Evolutionary conservation across 1,140 invertebrate genomes (phyloP), one percentile per base, ranked within the genome.

Genomic region (Trialeurodes vaporariorum): DNA sequence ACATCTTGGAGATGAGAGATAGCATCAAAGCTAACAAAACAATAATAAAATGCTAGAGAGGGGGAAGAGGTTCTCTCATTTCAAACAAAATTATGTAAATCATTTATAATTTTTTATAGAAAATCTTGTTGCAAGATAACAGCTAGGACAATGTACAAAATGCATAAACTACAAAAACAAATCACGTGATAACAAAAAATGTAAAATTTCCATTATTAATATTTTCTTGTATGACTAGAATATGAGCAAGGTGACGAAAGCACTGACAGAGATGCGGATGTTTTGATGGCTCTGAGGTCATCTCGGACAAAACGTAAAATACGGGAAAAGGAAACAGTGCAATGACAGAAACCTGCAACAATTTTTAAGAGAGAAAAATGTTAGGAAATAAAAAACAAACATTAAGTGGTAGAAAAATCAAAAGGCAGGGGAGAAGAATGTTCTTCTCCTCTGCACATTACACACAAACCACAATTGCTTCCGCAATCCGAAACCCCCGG

Each of bases 301-400:
- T 73, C 80, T 82, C 34, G 87, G 84, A 75, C 91, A 93, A 77
- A 88, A 88, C 71, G 85, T 84, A 76, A 89, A 88, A 76, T 89
- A 83, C 27, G 91, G 91, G 78, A 92, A 94, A 26, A 94, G 82
- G 76, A 86, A 87, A 78, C 92, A 94, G 76, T 94, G 91, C 71
- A 94, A 82, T 61, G 91, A 93, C 71, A 89, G 84, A 79, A 94
- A 93, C 78, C 92, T 89, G 85, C 61, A 86, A 86, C n/a, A n/a
- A n/a, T n/a, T n/a, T n/a, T n/a, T n/a, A n/a, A n/a, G n/a, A n/a
- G n/a, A n/a, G n/a, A n/a, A n/a, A n/a, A n/a, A n/a, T n/a, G n/a
- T 49, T 49, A 49, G 17, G 17, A 17, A 49, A 49, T 9, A 49
- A 49, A 49, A 9, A 5, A 49, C 34, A 49, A 49, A 49, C 34